Evolutionary conservation across 1,140 invertebrate genomes (phyloP).

Genomic region (Andrena cerasifolii): DNA sequence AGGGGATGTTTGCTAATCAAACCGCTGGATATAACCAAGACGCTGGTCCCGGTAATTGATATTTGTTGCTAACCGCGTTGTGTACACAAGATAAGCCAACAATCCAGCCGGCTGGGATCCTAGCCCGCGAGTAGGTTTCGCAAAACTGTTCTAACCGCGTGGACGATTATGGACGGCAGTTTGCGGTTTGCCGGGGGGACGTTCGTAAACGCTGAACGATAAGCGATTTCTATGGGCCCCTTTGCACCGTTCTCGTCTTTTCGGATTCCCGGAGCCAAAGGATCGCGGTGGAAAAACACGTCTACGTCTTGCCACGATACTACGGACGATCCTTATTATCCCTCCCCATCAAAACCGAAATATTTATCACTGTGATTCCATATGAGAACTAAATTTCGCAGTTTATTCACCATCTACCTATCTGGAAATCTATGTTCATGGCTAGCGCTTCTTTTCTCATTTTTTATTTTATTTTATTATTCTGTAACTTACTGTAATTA

Average conservation of each 20-base stretch:
- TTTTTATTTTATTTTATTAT: too few species aligned
- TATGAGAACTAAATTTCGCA: too few species aligned
- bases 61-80: constrained; percentile 44
- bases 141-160: constrained; percentile 50
- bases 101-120: constrained; percentile 27
- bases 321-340: too few species aligned
- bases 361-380: too few species aligned
- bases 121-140: constrained; percentile 44
- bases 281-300: constrained; percentile 27
- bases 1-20: too few species aligned
- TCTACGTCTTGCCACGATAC: constrained; percentile 29
- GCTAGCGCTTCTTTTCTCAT: too few species aligned
- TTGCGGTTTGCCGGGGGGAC: constrained; percentile 65
- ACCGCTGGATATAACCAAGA: constrained; percentile 19
- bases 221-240: constrained; percentile 56
- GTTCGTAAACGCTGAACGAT: constrained; percentile 61
- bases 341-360: too few species aligned
- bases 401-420: too few species aligned
- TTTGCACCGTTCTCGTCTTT: constrained; percentile 38
- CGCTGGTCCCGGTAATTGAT: constrained; percentile 54
- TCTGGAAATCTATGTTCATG: too few species aligned
- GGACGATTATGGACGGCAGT: constrained; percentile 60
- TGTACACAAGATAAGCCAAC: constrained; percentile 54
- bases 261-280: constrained; percentile 43
- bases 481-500: too few species aligned